phyloP scores from a whole-genome alignment of 2,888 invertebrate genomes.

The Cremastinae sp. region DNA sequence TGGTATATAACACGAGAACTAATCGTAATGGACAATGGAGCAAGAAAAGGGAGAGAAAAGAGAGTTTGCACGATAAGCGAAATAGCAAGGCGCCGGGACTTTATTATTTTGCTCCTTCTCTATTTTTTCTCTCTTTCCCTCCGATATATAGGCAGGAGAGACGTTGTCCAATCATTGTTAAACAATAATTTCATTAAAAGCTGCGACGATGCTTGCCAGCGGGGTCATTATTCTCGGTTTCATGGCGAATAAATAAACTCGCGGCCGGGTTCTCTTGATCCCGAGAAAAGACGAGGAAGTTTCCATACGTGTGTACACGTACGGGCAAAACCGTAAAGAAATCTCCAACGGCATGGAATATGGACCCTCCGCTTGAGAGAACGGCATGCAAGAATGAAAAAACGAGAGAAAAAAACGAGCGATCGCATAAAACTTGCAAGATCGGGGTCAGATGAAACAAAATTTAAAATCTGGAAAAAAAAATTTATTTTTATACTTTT shows the following conservation, averaged over 20 bases:
- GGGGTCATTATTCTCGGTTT: constrained; percentile 55
- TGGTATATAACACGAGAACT: constrained; percentile 23
- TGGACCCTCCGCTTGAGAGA: constrained; percentile 8
- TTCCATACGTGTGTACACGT: neutral
- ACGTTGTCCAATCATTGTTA: constrained; percentile 54
- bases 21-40: constrained; percentile 58
- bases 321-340: neutral
- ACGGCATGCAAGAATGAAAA: neutral
- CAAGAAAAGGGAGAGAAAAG: constrained; percentile 8
- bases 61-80: constrained; percentile 46
- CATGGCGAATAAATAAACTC: constrained; percentile 42
- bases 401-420: neutral
- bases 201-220: constrained; percentile 22
- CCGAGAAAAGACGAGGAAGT: constrained; percentile 25
- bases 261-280: neutral
- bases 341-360: constrained; percentile 16
- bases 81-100: constrained; percentile 37
- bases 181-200: constrained; percentile 60
- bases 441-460: neutral
- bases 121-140: neutral
- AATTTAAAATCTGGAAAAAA: neutral
- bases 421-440: neutral
- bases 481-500: neutral
- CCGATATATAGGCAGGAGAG: neutral
- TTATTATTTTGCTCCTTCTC: constrained; percentile 2